phyloP scores from a whole-genome alignment of 2,797 vertebrate species.

The Novumbra hubbsi region DNA sequence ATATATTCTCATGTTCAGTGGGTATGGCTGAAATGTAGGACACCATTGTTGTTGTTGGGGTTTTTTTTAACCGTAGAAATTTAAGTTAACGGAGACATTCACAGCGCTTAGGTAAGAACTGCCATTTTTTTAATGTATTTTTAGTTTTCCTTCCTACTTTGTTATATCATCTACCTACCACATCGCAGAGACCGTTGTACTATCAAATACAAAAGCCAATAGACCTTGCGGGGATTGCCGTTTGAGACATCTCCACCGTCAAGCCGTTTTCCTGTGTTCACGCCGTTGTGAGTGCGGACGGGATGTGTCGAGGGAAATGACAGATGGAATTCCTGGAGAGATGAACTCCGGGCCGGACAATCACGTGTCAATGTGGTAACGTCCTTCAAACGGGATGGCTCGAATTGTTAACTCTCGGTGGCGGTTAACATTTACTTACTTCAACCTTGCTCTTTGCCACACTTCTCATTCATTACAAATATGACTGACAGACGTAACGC shows the following conservation, averaged over 20 bases:
- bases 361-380: constrained; percentile 55
- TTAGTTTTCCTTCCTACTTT: neutral
- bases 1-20: neutral
- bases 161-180: neutral
- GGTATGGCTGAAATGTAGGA: neutral
- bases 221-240: constrained; percentile 45
- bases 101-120: too few species aligned
- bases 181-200: neutral
- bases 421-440: neutral
- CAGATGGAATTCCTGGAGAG: constrained; percentile 35
- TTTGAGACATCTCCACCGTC: constrained; percentile 49
- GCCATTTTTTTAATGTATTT: neutral
- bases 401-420: constrained; percentile 18
- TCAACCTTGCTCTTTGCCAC: neutral
- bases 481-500: neutral
- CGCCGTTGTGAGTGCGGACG: neutral
- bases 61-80: too few species aligned
- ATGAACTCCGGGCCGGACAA: neutral
- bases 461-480: constrained; percentile 2
- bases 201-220: constrained; percentile 38
- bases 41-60: too few species aligned
- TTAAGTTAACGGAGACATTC: neutral
- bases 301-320: neutral
- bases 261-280: constrained; percentile 30
- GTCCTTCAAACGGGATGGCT: constrained; percentile 57